A percentile compares a stretch with the other conserved stretches of the same genome.
Evolutionary conservation across 2,113 vertebrate genomes (phyloP).

Genomic region (Riparia riparia): DNA sequence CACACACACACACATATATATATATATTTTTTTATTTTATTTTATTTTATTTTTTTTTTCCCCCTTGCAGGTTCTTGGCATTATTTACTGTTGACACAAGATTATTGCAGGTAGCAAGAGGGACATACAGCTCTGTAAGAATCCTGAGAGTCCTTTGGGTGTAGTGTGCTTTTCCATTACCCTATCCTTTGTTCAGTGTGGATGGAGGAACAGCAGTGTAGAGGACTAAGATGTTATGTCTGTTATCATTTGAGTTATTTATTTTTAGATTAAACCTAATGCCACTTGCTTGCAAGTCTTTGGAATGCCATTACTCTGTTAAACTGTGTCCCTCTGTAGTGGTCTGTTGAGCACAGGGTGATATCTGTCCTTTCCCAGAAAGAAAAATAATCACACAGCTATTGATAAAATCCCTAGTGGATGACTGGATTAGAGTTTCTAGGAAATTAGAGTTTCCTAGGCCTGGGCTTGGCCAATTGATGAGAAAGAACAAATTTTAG

Average conservation of each 20-base stretch:
- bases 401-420: not conserved
- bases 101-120: not conserved
- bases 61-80: not conserved
- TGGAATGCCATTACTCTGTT: not conserved
- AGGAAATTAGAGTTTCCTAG: not conserved
- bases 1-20: too few species aligned
- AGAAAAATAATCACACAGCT: not conserved
- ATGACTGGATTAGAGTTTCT: not conserved
- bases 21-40: too few species aligned
- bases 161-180: not conserved
- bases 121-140: not conserved
- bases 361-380: not conserved
- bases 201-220: not conserved
- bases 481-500: not conserved
- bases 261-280: conserved; percentile 10
- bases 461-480: not conserved
- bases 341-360: not conserved
- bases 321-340: not conserved
- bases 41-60: too few species aligned
- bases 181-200: not conserved
- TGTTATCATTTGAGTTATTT: conserved; percentile 1
- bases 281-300: not conserved
- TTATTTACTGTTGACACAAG: not conserved
- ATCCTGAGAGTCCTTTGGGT: not conserved
- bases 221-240: not conserved